phyloP scores from a whole-genome alignment of 2,888 invertebrate species.

The Trachelus iudaicus region DNA sequence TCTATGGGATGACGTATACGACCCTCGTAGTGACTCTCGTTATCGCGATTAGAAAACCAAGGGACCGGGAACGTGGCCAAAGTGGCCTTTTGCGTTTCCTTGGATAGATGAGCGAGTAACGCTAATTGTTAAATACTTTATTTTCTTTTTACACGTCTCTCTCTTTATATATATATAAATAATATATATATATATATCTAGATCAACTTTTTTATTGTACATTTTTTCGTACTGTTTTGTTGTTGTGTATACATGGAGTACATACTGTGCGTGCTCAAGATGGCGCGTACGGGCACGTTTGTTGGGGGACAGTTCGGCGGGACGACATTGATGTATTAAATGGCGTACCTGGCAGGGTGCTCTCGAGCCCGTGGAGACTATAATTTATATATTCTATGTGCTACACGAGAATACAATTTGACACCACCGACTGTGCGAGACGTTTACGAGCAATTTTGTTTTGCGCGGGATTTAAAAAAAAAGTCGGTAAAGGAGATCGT shows the following conservation, averaged over 20 bases:
- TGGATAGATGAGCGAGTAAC: neutral
- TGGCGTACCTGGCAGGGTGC: conserved; percentile 5
- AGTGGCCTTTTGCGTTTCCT: neutral
- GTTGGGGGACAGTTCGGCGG: conserved; percentile 27
- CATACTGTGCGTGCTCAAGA: neutral
- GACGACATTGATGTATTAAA: neutral
- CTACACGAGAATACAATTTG: neutral
- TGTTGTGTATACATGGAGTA: neutral
- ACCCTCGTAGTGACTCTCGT: neutral
- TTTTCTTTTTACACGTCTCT: neutral
- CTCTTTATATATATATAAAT: neutral
- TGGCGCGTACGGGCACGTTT: conserved; percentile 8
- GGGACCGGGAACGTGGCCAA: neutral
- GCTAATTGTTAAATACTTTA: neutral
- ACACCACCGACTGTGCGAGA: neutral
- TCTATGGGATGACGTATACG: neutral
- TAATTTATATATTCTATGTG: conserved; percentile 12
- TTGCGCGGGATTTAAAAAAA: neutral
- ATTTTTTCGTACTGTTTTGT: neutral
- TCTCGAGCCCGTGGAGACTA: conserved; percentile 18
- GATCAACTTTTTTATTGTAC: neutral
- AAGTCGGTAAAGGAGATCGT: neutral
- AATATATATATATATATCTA: neutral
- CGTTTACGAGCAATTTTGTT: neutral
- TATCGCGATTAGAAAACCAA: neutral